Base-by-base conservation (phyloP, 2,888 invertebrate species). In the Rhagonycha lutea region DNA sequence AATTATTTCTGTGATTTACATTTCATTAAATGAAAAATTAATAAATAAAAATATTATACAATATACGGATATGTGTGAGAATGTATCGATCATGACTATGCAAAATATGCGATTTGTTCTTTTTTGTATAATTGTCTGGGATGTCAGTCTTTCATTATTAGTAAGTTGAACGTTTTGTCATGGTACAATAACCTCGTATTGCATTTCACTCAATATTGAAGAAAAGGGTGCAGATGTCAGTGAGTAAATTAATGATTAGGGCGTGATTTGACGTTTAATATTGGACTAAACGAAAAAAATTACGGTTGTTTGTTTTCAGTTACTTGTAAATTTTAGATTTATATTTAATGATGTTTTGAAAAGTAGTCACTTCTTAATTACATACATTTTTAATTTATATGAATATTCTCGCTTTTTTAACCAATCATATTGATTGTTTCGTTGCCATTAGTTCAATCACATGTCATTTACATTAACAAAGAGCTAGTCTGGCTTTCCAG, bases 141-240 rank as follows among this genome's bases (percentile, higher is more conserved):
- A 63, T 67, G 63, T 60, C 68, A 71, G 73, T 77, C 69, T 70
- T 71, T 73, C 76, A 47, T 74, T 77, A 74, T 73, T 74, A 74
- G 63, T 32, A 68, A 77, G 73, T 71, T 73, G 74, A 73, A 68
- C 77, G 62, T 69, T 74, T 47, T 74, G 67, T 69, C 67, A 77
- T 72, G 72, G 74, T 72, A 74, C 74, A 77, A 77, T 74, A 74
- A 74, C 74, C 71, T 73, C 69, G 73, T 76, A 76, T 76, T 76
- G 73, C 76, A 76, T 76, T 76, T 73, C 76, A 76, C 68, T 72
- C 69, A 72, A 72, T 77, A 72, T 74, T 74, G 70, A 70, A 69
- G 71, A 74, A 77, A 74, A 67, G 74, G 69, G 71, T 74, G 77
- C 72, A 74, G 74, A 72, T 72, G 77, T 72, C 77, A 70, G 77